Percentiles rank a stretch among this genome's conserved stretches.
phyloP scores from a whole-genome alignment of 1,140 invertebrate species.

The Neodiprion fabricii region DNA sequence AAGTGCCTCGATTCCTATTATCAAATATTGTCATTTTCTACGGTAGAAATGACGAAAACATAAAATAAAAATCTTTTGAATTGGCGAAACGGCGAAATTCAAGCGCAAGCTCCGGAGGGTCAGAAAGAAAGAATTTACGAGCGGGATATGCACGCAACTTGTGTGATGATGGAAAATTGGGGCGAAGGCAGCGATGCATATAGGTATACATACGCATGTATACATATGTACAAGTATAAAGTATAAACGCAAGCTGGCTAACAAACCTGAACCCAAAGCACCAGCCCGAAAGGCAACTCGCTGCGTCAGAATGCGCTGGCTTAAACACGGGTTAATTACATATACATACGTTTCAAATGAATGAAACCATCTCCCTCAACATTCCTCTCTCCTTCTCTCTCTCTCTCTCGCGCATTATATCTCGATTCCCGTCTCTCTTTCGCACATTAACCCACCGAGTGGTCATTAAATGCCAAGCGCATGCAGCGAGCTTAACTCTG shows the following conservation, averaged over 20 bases:
- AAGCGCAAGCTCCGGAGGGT: no score
- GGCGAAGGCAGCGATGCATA: neutral
- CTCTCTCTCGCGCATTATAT: neutral
- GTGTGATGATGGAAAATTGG: neutral
- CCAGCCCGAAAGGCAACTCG: neutral
- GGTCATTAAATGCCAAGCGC: neutral
- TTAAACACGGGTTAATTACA: conserved; percentile 2
- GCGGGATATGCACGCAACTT: neutral
- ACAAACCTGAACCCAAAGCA: neutral
- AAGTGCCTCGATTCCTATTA: no score
- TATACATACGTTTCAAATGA: neutral
- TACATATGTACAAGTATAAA: no score
- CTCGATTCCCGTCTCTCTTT: neutral
- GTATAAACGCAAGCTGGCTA: neutral
- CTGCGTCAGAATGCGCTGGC: neutral
- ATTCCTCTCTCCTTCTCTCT: neutral
- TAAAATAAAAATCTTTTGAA: no score
- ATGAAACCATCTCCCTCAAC: neutral
- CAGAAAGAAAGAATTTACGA: neutral
- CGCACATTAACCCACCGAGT: neutral
- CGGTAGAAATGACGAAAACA: no score
- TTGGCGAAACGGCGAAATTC: no score
- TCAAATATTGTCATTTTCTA: no score
- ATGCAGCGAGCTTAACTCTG: neutral
- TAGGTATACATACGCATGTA: neutral